Percentiles rank a stretch among this genome's conserved stretches.
Evolutionary conservation across 2,888 invertebrate genomes (phyloP).

Genomic region (Eupithecia subfuscata): DNA sequence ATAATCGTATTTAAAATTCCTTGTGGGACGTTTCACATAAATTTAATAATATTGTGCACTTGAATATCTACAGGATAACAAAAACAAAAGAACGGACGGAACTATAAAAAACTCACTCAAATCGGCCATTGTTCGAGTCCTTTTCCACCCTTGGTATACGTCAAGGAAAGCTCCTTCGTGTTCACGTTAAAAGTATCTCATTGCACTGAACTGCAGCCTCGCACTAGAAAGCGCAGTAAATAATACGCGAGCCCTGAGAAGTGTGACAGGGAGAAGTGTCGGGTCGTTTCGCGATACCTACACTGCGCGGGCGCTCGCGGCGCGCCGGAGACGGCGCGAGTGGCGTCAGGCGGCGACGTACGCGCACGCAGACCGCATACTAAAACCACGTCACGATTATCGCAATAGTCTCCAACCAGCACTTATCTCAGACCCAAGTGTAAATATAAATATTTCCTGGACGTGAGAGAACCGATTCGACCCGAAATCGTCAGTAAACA

Average conservation of each 20-base stretch:
- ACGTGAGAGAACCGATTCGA: constrained; percentile 46
- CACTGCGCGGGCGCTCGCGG: constrained; percentile 54
- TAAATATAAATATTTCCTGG: constrained; percentile 57
- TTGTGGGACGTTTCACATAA: neutral
- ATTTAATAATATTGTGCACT: constrained; percentile 17
- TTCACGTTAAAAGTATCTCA: constrained; percentile 64
- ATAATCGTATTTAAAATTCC: constrained; percentile 13
- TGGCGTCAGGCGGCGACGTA: constrained; percentile 75
- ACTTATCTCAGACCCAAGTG: constrained; percentile 70
- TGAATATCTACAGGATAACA: constrained; percentile 25
- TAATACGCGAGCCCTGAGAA: constrained; percentile 66
- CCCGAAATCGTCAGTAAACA: constrained; percentile 56
- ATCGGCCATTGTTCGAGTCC: constrained; percentile 57
- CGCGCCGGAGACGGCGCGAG: constrained; percentile 45
- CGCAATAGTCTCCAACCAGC: constrained; percentile 64
- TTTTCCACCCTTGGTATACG: constrained; percentile 51
- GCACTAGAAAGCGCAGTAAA: constrained; percentile 71
- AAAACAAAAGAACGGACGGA: constrained; percentile 40
- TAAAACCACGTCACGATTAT: constrained; percentile 75
- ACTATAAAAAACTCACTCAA: constrained; percentile 59
- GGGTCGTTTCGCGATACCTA: constrained; percentile 56
- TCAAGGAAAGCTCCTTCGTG: constrained; percentile 47
- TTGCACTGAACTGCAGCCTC: constrained; percentile 57
- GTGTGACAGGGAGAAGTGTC: constrained; percentile 63
- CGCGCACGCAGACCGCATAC: constrained; percentile 80